Base-by-base conservation (phyloP, 2,797 vertebrate species). In the Urophycis tenuis region DNA sequence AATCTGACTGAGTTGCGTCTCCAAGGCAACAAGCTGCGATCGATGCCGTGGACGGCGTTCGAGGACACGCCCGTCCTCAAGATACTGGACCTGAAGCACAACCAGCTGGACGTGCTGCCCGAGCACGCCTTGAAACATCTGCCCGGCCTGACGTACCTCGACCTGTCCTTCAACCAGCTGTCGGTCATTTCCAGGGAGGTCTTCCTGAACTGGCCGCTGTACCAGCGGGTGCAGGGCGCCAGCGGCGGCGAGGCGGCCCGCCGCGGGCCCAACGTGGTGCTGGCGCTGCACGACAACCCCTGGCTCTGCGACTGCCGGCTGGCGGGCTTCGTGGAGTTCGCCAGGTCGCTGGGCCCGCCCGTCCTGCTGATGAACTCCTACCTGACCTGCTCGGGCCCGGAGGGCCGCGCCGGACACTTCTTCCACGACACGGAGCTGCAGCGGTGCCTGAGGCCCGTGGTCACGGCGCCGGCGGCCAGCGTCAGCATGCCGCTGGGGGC, bases 311-410 rank as follows among this genome's bases (percentile, higher is more conserved):
- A 98, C 88, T 98, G 96, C 81, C 94, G 94, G 5, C 91, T 98
- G 71, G 92, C 92, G 69, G 95, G 95, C 31, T 95, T 98, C 71
- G 94, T 95, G 78, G 94, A 95, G 80, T 96, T 98, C 82, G 90
- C 95, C 82, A 92, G 91, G 79, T 92, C 92, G 0, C 74, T 95
- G 3, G 92, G 88, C 39, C 92, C 95, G 5, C 95, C 95, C 1
- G 88, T 97, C 78, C 96, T 97, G 75, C 88, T 99, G 81, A 96
- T 97, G 94, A 98, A 97, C 92, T 95, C 95, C 4, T 97, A 97
- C 87, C 91, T 98, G 91, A 93, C 91, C 33, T 99, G 95, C 87
- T 92, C 91, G 76, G 91, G 91, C 74, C 96, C 96, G 2, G 91
- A 93, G 81, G 94, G 91, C 87, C 95, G 89, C 77, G 88, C 79